Evolutionary conservation across 2,888 invertebrate genomes (phyloP).

Genomic region (Ornithoptera alexandrae): DNA sequence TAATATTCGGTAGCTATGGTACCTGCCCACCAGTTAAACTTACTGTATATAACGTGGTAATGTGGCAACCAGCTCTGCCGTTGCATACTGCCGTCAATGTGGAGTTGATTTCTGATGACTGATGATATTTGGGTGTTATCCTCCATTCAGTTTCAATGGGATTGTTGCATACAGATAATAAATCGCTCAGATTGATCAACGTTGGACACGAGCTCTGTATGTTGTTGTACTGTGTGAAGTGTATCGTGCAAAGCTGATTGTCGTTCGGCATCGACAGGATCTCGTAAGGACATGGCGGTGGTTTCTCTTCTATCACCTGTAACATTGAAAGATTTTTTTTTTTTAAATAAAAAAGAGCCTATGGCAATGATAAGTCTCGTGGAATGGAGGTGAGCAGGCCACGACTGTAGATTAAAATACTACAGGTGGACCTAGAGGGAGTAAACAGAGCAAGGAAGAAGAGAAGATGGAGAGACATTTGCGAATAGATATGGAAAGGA

Average conservation of each 20-base stretch:
- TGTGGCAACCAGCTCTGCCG: conserved; percentile 49
- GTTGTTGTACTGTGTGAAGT: conserved; percentile 39
- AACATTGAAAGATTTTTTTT: conserved; percentile 2
- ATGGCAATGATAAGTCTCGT: no score
- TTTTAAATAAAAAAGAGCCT: no score
- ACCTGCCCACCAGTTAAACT: conserved; percentile 18
- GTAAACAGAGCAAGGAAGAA: no score
- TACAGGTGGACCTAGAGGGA: no score
- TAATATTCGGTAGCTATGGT: no score
- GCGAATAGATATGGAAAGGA: no score
- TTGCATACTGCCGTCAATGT: conserved; percentile 45
- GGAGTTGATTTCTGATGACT: conserved; percentile 34
- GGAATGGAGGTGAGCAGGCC: no score
- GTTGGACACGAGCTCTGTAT: conserved; percentile 39
- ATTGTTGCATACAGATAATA: conserved; percentile 49
- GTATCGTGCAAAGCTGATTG: conserved; percentile 43
- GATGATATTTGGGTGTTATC: conserved; percentile 41
- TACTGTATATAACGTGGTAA: conserved; percentile 55
- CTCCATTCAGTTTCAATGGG: conserved; percentile 53
- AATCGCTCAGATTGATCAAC: conserved; percentile 40
- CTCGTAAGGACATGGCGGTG: conserved; percentile 56
- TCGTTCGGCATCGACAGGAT: conserved; percentile 46
- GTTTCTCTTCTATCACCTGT: conserved; percentile 55
- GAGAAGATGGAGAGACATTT: no score
- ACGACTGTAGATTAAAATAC: no score